These are phyloP conservation scores for Paraescarpia echinospica DNA, from an alignment of 1,140 invertebrate genomes.

Conservation along the genomic window DNA sequence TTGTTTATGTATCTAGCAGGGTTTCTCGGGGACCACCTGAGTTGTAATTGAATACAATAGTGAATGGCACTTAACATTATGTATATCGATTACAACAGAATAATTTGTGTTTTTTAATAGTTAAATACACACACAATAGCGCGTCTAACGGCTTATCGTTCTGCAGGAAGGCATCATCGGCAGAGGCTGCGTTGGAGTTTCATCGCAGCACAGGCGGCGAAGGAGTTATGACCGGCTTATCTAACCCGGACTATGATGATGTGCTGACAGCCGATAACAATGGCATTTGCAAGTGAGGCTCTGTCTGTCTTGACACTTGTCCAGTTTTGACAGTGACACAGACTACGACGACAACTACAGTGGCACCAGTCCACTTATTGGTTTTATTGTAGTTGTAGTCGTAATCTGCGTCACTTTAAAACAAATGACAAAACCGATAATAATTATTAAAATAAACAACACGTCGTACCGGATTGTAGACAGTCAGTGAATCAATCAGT, in stretches of 20 bases:
- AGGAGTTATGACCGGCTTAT: not conserved
- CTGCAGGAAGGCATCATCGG: not conserved
- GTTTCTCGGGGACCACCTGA: too few relatives aligned
- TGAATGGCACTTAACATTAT: too few relatives aligned
- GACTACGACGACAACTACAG: not conserved
- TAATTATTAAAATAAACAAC: not conserved
- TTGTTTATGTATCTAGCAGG: too few relatives aligned
- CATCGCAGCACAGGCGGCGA: not conserved
- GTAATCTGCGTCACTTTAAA: not conserved
- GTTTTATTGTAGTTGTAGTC: not conserved
- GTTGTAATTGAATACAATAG: too few relatives aligned
- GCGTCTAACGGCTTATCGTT: not conserved
- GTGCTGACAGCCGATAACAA: not conserved
- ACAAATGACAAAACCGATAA: not conserved
- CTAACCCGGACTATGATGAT: not conserved
- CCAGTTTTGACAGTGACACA: too few relatives aligned
- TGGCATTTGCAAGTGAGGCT: not conserved
- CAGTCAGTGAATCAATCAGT: too few relatives aligned
- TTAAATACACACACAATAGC: not conserved
- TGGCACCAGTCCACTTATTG: not conserved
- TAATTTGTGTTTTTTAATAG: not conserved
- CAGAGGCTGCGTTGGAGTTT: not conserved
- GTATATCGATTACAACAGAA: too few relatives aligned
- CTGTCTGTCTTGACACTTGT: too few relatives aligned
- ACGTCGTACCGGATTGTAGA: too few relatives aligned